phyloP scores from a whole-genome alignment of 2,113 vertebrate species.

The Chloropsis cyanopogon region DNA sequence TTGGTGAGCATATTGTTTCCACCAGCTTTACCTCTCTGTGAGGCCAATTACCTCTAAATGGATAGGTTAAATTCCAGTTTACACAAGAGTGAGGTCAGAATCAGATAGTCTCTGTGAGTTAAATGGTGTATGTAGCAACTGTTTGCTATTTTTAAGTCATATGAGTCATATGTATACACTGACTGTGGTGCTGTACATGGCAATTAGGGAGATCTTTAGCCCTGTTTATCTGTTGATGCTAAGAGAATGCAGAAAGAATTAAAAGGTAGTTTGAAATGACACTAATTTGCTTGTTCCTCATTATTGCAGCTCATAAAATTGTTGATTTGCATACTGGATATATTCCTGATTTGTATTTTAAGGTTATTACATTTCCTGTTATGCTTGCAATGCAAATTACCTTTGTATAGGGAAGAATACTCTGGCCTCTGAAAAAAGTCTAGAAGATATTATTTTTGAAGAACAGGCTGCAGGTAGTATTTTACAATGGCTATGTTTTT shows the following conservation, averaged over 20 bases:
- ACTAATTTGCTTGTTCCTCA: slow-evolving; percentile 2
- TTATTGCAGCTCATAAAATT: slow-evolving; percentile 6
- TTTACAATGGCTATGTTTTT: background rate
- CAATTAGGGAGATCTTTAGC: background rate
- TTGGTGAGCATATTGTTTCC: background rate
- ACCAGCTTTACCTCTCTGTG: background rate
- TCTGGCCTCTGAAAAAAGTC: background rate
- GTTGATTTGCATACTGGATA: slow-evolving; percentile 1
- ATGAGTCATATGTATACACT: background rate
- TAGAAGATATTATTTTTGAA: background rate
- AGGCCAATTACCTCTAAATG: fast-evolving
- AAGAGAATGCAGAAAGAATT: background rate
- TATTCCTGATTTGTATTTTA: slow-evolving; percentile 18
- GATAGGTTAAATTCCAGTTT: background rate
- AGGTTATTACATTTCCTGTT: slow-evolving; percentile 1
- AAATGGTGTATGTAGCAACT: background rate
- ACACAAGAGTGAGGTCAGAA: background rate
- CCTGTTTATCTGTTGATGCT: background rate
- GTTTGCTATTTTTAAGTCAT: background rate
- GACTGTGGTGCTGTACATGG: background rate
- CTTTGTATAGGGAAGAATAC: background rate
- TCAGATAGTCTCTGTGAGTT: background rate
- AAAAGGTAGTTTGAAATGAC: slow-evolving; percentile 11
- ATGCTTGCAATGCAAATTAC: background rate
- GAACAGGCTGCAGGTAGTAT: background rate